A percentile compares a stretch with the other conserved stretches of the same genome.
These are phyloP conservation scores for Dendrolimus houi DNA, from an alignment of 2,888 invertebrate genomes.

Conservation along the genomic window DNA sequence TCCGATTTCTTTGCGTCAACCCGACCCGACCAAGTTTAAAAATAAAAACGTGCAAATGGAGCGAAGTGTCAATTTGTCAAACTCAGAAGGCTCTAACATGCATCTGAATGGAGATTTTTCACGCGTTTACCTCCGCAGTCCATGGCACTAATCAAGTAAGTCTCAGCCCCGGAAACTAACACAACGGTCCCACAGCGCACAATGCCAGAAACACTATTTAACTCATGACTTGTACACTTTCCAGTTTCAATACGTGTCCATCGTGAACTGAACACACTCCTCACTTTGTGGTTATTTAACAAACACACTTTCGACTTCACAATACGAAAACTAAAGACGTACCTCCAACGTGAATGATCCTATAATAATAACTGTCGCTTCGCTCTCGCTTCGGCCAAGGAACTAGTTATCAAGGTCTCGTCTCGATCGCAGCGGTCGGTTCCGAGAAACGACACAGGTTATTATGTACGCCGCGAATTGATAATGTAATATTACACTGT, in stretches of 20 bases:
- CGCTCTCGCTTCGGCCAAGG: conserved; percentile 65
- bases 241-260: conserved; percentile 37
- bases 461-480: conserved; percentile 28
- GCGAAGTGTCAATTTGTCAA: conserved; percentile 40
- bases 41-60: conserved; percentile 44
- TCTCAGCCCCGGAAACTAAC: conserved; percentile 48
- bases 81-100: conserved; percentile 43
- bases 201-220: conserved; percentile 53
- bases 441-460: conserved; percentile 68
- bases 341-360: conserved; percentile 76
- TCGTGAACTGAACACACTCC: conserved; percentile 48
- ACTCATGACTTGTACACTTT: conserved; percentile 46
- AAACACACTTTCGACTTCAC: conserved; percentile 50
- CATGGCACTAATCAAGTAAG: conserved; percentile 53
- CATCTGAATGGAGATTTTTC: conserved; percentile 29
- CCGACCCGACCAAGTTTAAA: conserved; percentile 9
- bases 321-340: conserved; percentile 69
- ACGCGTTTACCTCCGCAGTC: conserved; percentile 69
- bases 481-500: conserved; percentile 1
- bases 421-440: conserved; percentile 60
- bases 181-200: conserved; percentile 54
- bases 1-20: conserved; percentile 17
- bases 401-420: conserved; percentile 77
- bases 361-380: conserved; percentile 67
- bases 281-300: conserved; percentile 37